Conservation (phyloP, 2,888 invertebrate species). For the Pharmacophagus antenor region DNA sequence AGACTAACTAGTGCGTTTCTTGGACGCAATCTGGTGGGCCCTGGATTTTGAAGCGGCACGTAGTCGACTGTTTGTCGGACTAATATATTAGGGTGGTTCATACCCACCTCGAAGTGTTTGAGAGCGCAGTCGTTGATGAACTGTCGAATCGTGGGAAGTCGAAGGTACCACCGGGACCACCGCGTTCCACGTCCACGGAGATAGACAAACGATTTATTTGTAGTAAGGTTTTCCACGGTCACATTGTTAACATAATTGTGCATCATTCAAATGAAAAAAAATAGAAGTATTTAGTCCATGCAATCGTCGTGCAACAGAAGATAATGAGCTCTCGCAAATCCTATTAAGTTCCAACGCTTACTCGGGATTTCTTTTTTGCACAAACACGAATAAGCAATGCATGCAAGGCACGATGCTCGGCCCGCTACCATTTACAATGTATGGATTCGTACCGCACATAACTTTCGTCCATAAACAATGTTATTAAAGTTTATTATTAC, state of each 20-base stretch:
- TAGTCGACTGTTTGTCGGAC: too few relatives aligned
- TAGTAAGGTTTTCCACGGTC: not conserved
- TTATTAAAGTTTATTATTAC: not conserved
- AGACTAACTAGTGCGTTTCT: too few relatives aligned
- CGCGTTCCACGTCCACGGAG: too few relatives aligned
- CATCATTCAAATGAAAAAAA: slow-evolving; percentile 10
- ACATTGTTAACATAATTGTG: not conserved
- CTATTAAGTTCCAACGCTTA: slow-evolving; percentile 37
- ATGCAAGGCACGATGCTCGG: slow-evolving; percentile 15
- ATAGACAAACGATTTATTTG: not conserved
- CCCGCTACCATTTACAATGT: slow-evolving; percentile 27
- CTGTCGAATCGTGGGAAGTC: too few relatives aligned
- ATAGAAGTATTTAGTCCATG: slow-evolving; percentile 10
- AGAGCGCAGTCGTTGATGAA: too few relatives aligned
- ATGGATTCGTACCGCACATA: slow-evolving; percentile 4
- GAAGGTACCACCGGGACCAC: too few relatives aligned
- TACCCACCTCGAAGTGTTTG: too few relatives aligned
- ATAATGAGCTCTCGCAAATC: slow-evolving; percentile 43
- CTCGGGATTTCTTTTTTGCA: slow-evolving; percentile 33
- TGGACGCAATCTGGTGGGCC: too few relatives aligned
- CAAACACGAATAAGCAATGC: slow-evolving; percentile 19
- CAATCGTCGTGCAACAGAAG: slow-evolving; percentile 29
- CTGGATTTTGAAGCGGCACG: too few relatives aligned
- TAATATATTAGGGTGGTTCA: too few relatives aligned
- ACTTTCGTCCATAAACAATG: not conserved